phyloP scores from a whole-genome alignment of 2,888 invertebrate species.

The Pheosia gnoma region DNA sequence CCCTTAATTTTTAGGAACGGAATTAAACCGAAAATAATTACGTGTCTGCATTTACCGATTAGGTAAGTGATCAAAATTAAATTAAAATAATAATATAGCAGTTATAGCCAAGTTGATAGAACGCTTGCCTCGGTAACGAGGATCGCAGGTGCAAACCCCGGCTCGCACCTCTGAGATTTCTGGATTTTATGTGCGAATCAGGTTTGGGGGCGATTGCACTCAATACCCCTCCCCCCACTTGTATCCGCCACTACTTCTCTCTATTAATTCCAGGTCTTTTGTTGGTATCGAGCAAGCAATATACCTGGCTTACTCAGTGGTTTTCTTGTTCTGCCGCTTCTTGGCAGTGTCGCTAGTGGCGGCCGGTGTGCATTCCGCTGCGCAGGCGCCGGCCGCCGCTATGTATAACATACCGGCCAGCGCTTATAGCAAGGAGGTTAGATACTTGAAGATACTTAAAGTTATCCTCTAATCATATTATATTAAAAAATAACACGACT shows the following conservation, averaged over 20 bases:
- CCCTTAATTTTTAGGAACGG: background rate
- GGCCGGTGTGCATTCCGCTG: slow-evolving; percentile 79
- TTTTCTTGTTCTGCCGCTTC: slow-evolving; percentile 81
- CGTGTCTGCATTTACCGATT: background rate
- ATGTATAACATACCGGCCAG: slow-evolving; percentile 83
- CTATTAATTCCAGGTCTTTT: slow-evolving; percentile 42
- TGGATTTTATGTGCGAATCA: no score
- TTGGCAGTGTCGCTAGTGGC: slow-evolving; percentile 84
- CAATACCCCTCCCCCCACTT: no score
- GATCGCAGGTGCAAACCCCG: no score
- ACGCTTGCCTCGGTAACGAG: no score
- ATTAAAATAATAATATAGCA: background rate
- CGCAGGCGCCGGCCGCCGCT: slow-evolving; percentile 70
- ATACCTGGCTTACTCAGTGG: slow-evolving; percentile 84
- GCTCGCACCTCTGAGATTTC: no score
- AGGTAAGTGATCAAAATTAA: background rate
- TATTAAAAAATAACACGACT: no score
- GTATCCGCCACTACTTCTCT: no score
- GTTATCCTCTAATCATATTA: background rate
- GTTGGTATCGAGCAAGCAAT: slow-evolving; percentile 39
- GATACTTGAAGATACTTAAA: background rate
- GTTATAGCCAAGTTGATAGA: no score
- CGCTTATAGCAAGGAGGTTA: slow-evolving; percentile 83
- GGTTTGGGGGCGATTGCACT: no score
- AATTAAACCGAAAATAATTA: background rate